These are phyloP conservation scores for Hippasteria phrygiana DNA, from an alignment of 53 echinoderm and acorn worm species.

Conservation along the genomic window DNA sequence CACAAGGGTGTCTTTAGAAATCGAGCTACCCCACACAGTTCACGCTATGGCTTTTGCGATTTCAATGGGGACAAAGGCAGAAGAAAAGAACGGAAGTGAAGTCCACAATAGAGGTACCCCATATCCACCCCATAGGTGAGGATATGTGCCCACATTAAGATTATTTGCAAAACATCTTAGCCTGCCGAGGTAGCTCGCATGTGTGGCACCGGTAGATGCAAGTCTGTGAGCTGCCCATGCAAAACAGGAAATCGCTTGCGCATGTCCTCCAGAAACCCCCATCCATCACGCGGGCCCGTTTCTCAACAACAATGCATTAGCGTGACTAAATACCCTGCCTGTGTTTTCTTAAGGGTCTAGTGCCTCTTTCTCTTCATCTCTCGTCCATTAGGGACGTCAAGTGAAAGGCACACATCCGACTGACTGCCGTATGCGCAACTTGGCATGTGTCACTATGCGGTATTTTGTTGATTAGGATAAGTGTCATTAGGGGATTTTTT, in stretches of 20 bases:
- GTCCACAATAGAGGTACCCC: too few relatives aligned
- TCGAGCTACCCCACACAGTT: too few relatives aligned
- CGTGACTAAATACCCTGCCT: conserved; percentile 5
- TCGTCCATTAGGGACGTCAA: conserved; percentile 25
- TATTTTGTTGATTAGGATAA: not conserved
- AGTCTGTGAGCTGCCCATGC: not conserved
- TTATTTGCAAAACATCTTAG: not conserved
- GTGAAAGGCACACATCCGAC: conserved; percentile 33
- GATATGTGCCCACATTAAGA: too few relatives aligned
- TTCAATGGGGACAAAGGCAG: too few relatives aligned
- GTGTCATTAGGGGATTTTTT: not conserved
- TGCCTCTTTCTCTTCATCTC: conserved; percentile 2
- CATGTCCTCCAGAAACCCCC: not conserved
- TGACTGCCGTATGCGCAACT: not conserved
- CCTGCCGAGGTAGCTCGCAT: not conserved
- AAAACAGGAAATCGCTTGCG: conserved; percentile 57
- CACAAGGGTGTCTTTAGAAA: too few relatives aligned
- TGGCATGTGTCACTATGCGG: not conserved
- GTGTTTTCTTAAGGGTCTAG: conserved; percentile 32
- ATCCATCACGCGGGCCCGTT: conserved; percentile 5
- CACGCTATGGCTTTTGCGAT: too few relatives aligned
- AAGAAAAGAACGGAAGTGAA: too few relatives aligned
- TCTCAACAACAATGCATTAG: conserved; percentile 6
- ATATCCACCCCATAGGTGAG: too few relatives aligned
- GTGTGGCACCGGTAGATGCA: not conserved